Base-by-base conservation (phyloP, 2,113 vertebrate species). In the Halcyon malimbica region DNA sequence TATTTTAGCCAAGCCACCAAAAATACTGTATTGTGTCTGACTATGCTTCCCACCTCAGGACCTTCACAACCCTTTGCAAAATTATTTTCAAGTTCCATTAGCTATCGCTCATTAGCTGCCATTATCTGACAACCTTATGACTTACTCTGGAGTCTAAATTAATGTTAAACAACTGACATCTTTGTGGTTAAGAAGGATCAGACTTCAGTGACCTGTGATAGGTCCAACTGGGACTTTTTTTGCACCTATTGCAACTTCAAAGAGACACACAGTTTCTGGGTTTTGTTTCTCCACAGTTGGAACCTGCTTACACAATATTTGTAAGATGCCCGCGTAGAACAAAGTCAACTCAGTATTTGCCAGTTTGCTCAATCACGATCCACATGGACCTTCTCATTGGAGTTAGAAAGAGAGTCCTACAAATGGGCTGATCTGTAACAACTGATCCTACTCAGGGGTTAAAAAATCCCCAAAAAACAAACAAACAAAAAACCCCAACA, bases 301-400 rank as follows among this genome's bases (percentile, higher is more conserved):
- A 92, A 92, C n/a, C 37, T 44, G 28, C 83, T 94, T 93, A 84
- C 53, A 84, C 42, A 82, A 63, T 75, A 89, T 79, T 57, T 86
- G 35, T 42, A 84, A 92, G 83, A 92, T 39, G 48, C 23, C 0
- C 0, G 56, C 54, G 69, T 5, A 53, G 42, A 92, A 91, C 48
- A 63, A 86, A 93, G 62, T 87, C 35, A 56, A 6, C 86, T 94
- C 51, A 71, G 15, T 76, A 60, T 71, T 89, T 87, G n/a, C 28
- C 48, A 71, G 21, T 84, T 90, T 89, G 65, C 77, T 71, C 62
- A 79, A 79, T 53, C 68, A 64, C 1, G 1, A 41, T 51, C 48
- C 1, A 0, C 9, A 3, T 63, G 71, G 17, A 63, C 23, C 17
- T 74, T 79, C 78, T 63, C 29, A 31, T 65, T 62, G 77, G 83